Conservation (phyloP, 2,797 vertebrate genomes). For the Echiichthys vipera region DNA sequence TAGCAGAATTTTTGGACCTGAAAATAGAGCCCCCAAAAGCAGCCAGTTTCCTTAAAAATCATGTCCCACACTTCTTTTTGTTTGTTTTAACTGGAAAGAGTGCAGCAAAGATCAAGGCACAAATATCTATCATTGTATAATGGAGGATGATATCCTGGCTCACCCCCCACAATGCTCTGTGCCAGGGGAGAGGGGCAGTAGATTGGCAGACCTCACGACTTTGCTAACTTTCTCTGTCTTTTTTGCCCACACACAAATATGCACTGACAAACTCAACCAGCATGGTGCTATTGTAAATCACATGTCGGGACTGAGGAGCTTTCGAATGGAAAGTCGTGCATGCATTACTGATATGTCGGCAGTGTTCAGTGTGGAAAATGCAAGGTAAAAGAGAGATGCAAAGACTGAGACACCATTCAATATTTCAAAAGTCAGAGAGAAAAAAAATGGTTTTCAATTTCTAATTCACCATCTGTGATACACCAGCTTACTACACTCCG, state of each 20-base stretch:
- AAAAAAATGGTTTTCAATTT: not conserved
- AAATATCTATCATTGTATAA: slow-evolving; percentile 21
- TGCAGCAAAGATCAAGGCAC: slow-evolving; percentile 10
- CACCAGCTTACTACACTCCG: not conserved
- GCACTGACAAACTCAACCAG: not conserved
- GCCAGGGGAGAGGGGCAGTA: slow-evolving; percentile 16
- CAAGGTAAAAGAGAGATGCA: not conserved
- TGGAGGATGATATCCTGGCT: slow-evolving; percentile 35
- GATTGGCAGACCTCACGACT: slow-evolving; percentile 31
- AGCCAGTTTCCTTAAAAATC: slow-evolving; percentile 17
- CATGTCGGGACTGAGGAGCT: slow-evolving; percentile 4
- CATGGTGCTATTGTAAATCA: slow-evolving; percentile 12
- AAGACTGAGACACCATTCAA: no score
- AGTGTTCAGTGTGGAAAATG: not conserved
- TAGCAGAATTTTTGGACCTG: slow-evolving; percentile 12
- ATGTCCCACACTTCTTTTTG: slow-evolving; percentile 11
- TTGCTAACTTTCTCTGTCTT: not conserved
- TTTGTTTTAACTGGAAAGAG: slow-evolving; percentile 36
- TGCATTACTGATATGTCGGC: not conserved
- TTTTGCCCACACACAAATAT: not conserved
- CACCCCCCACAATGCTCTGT: slow-evolving; percentile 20
- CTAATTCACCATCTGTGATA: not conserved
- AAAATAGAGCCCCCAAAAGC: not conserved
- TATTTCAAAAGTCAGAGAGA: not conserved
- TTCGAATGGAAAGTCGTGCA: not conserved